These are phyloP conservation scores for Chionis minor DNA, from an alignment of 2,113 vertebrate genomes.

Conservation along the genomic window DNA sequence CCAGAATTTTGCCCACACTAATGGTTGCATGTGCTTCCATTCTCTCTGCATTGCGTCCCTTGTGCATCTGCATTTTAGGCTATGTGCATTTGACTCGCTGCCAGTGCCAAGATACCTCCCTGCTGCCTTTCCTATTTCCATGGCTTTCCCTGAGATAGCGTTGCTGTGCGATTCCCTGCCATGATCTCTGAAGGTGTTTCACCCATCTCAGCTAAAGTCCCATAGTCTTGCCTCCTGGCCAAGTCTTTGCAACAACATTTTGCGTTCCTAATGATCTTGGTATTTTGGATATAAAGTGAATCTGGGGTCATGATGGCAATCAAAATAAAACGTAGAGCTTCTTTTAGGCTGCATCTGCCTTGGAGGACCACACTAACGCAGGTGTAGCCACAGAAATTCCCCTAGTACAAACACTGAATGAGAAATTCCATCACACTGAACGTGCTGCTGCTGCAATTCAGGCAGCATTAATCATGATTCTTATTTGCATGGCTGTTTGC, in stretches of 20 bases:
- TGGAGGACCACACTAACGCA: background rate
- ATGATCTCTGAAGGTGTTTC: background rate
- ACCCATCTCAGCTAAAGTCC: background rate
- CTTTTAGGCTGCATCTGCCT: background rate
- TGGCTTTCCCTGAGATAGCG: fast-evolving
- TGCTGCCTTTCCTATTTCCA: background rate
- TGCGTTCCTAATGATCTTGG: background rate
- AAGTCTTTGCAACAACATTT: background rate
- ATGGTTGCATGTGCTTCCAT: background rate
- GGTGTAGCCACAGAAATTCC: background rate
- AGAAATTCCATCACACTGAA: background rate
- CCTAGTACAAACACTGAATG: background rate
- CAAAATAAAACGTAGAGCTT: background rate
- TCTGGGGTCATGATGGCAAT: background rate
- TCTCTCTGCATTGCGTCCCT: background rate
- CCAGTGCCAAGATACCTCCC: background rate
- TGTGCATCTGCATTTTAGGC: background rate
- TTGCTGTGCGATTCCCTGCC: background rate
- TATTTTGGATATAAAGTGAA: background rate
- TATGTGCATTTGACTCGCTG: background rate
- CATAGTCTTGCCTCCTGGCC: background rate
- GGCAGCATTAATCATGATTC: background rate
- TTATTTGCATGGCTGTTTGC: background rate
- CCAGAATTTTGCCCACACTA: background rate
- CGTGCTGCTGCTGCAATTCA: background rate